These are phyloP conservation scores for Caenorhabditis macrosperma DNA, from an alignment of 2,888 invertebrate species.

Conservation along the genomic window DNA sequence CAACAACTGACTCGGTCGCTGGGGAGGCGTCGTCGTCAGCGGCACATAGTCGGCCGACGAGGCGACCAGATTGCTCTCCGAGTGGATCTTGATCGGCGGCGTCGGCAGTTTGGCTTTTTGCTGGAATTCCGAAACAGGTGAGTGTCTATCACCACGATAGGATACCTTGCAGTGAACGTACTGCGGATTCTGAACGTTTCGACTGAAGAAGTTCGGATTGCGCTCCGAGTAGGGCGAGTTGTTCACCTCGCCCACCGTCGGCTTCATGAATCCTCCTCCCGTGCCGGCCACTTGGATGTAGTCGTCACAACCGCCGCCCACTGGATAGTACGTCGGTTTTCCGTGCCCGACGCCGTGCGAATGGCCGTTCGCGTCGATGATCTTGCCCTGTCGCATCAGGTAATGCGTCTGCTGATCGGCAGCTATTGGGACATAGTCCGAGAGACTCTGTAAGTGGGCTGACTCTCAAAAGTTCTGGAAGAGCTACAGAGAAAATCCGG, in stretches of 20 bases:
- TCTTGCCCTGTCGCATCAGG: conserved; percentile 28
- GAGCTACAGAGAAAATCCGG: too few relatives aligned
- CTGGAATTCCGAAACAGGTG: conserved; percentile 6
- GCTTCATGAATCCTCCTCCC: conserved; percentile 4
- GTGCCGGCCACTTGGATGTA: conserved; percentile 28
- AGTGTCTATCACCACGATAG: too few relatives aligned
- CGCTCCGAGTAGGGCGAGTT: conserved; percentile 44
- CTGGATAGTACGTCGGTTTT: conserved; percentile 33
- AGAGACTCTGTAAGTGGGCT: conserved; percentile 34
- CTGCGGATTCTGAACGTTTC: conserved; percentile 53
- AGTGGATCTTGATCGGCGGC: conserved; percentile 35
- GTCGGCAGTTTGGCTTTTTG: conserved; percentile 7
- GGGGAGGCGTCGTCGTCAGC: too few relatives aligned
- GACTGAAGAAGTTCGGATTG: not conserved
- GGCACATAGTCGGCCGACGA: too few relatives aligned
- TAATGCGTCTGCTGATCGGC: conserved; percentile 51
- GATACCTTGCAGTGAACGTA: conserved; percentile 58
- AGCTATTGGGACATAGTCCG: conserved; percentile 25
- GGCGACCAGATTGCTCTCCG: conserved; percentile 35
- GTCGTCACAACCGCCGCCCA: conserved; percentile 54
- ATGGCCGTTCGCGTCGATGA: conserved; percentile 24
- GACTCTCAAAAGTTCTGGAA: too few relatives aligned
- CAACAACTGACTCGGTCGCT: too few relatives aligned
- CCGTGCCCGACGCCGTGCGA: not conserved
- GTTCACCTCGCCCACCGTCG: conserved; percentile 47